Percentiles rank a stretch among this genome's conserved stretches.
Conservation (phyloP, 2,113 vertebrate genomes). For the Solea senegalensis region DNA sequence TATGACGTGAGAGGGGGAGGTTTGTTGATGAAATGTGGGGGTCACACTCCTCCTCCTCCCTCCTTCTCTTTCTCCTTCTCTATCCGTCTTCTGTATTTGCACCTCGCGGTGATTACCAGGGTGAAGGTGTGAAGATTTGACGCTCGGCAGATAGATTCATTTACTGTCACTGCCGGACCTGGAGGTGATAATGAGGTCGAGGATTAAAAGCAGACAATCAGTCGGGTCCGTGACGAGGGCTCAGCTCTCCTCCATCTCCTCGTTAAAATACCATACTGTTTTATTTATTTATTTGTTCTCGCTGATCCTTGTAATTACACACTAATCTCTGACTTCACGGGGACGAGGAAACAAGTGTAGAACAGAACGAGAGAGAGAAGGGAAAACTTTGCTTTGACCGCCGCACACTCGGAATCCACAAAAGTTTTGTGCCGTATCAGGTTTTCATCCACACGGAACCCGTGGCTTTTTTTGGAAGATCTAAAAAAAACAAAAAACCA, state of each 20-base stretch:
- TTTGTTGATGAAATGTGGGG: constrained; percentile 74
- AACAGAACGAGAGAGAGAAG: background rate
- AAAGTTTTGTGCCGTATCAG: too few species aligned
- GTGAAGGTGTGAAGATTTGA: constrained; percentile 93
- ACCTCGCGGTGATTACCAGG: constrained; percentile 84
- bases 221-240: constrained; percentile 81
- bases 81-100: constrained; percentile 80
- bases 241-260: constrained; percentile 62
- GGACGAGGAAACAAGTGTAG: background rate
- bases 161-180: constrained; percentile 91
- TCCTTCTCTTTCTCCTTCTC: constrained; percentile 8
- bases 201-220: constrained; percentile 96
- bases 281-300: constrained; percentile 41
- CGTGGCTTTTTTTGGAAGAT: too few species aligned
- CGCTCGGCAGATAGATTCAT: constrained; percentile 95
- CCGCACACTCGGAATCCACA: too few species aligned
- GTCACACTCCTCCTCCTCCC: constrained; percentile 26
- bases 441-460: too few species aligned
- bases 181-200: constrained; percentile 99
- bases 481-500: too few species aligned
- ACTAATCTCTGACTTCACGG: constrained; percentile 77
- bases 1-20: constrained; percentile 55
- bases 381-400: too few species aligned
- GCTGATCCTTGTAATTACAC: constrained; percentile 82
- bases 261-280: constrained; percentile 86